Conservation (phyloP, 1,140 invertebrate species). For the Calycopis cecrops region DNA sequence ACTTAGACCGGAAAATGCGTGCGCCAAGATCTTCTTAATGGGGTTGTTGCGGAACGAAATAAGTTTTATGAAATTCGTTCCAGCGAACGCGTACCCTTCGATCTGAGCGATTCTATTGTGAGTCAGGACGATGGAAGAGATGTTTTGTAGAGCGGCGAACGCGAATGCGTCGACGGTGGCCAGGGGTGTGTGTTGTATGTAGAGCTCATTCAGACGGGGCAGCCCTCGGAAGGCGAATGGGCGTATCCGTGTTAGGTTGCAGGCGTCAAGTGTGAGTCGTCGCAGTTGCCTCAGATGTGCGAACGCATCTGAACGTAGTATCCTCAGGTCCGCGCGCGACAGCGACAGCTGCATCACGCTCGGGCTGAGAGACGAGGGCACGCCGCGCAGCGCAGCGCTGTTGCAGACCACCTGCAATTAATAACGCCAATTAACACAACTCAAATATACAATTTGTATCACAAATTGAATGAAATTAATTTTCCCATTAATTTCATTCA, state of each 20-base stretch:
- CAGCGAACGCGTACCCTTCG: slow-evolving; percentile 87
- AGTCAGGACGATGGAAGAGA: slow-evolving; percentile 83
- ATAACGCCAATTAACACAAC: slow-evolving; percentile 13
- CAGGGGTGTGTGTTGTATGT: slow-evolving; percentile 87
- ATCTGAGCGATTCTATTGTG: slow-evolving; percentile 87
- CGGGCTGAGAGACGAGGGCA: slow-evolving; percentile 82
- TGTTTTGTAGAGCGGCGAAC: slow-evolving; percentile 88
- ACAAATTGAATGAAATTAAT: slow-evolving; percentile 2
- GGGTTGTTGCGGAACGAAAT: slow-evolving; percentile 87
- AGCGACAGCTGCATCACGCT: slow-evolving; percentile 87
- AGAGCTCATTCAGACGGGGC: slow-evolving; percentile 83
- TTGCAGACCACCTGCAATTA: slow-evolving; percentile 86
- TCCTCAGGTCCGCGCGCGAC: slow-evolving; percentile 86
- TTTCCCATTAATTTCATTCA: slow-evolving; percentile 16
- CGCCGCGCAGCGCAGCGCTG: slow-evolving; percentile 85
- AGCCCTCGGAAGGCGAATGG: slow-evolving; percentile 89
- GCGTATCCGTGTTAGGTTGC: slow-evolving; percentile 86
- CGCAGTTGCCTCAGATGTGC: slow-evolving; percentile 81
- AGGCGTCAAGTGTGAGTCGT: slow-evolving; percentile 86
- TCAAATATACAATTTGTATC: not conserved
- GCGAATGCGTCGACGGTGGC: slow-evolving; percentile 85
- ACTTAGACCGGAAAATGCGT: slow-evolving; percentile 87
- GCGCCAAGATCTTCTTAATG: slow-evolving; percentile 81
- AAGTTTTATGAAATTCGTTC: slow-evolving; percentile 85
- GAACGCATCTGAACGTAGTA: slow-evolving; percentile 87